phyloP scores from a whole-genome alignment of 1,140 invertebrate genomes.

The Colletes latitarsis region DNA sequence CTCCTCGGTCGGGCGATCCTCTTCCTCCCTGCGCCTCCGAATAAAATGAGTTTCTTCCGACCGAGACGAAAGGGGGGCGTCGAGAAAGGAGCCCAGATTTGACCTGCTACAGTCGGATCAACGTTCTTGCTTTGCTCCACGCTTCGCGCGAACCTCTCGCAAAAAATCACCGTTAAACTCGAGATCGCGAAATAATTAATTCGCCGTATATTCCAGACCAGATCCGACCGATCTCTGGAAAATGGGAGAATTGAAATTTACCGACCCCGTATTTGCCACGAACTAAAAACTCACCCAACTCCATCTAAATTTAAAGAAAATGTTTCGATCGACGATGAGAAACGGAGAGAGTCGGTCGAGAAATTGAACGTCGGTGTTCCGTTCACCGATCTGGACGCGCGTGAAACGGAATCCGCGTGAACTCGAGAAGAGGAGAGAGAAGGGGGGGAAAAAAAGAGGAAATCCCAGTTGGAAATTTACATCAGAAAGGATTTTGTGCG shows the following conservation, averaged over 20 bases:
- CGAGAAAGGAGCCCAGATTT: slow-evolving; percentile 29
- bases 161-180: not conserved
- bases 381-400: too few species aligned
- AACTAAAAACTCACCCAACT: too few species aligned
- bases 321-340: too few species aligned
- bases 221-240: too few species aligned
- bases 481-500: slow-evolving; percentile 46
- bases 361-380: too few species aligned
- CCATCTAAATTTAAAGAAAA: too few species aligned
- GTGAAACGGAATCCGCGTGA: not conserved
- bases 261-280: too few species aligned
- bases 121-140: slow-evolving; percentile 9
- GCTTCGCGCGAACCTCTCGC: not conserved
- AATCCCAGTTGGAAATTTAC: slow-evolving; percentile 26
- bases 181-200: too few species aligned
- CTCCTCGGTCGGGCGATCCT: slow-evolving; percentile 29
- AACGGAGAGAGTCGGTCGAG: too few species aligned
- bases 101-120: slow-evolving; percentile 8
- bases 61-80: not conserved
- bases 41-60: slow-evolving; percentile 45
- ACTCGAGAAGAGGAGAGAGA: not conserved
- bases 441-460: not conserved
- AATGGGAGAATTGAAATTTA: too few species aligned
- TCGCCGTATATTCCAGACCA: too few species aligned
- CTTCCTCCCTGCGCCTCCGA: not conserved